Evolutionary conservation across 2,888 invertebrate genomes (phyloP).

Genomic region (Sesia apiformis): DNA sequence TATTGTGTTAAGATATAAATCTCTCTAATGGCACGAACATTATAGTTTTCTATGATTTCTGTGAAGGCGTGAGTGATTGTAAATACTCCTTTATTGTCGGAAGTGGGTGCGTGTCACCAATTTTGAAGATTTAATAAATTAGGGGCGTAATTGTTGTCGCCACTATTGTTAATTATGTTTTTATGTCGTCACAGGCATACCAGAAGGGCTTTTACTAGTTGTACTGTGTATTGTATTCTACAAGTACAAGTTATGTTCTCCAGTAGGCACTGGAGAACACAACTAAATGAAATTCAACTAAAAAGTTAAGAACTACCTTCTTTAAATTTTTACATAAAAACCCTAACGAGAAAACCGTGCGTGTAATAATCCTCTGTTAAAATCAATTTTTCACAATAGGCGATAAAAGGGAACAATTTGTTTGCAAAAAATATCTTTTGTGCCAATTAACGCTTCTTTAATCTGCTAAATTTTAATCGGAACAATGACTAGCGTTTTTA

Average conservation of each 20-base stretch:
- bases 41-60: slow-evolving; percentile 17
- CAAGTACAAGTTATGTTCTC: too few relatives aligned
- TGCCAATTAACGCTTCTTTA: slow-evolving; percentile 27
- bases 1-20: slow-evolving; percentile 59
- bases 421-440: slow-evolving; percentile 13
- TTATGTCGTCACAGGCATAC: too few relatives aligned
- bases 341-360: slow-evolving; percentile 20
- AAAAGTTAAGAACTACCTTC: not conserved
- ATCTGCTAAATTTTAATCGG: not conserved
- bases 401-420: slow-evolving; percentile 31
- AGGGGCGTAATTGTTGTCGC: not conserved
- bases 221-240: too few relatives aligned
- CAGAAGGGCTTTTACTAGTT: too few relatives aligned
- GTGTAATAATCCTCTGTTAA: slow-evolving; percentile 34
- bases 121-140: slow-evolving; percentile 9
- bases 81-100: slow-evolving; percentile 30
- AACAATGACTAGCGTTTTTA: not conserved
- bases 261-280: too few relatives aligned
- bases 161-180: too few relatives aligned
- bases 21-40: slow-evolving; percentile 57
- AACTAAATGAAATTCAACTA: too few relatives aligned
- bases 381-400: slow-evolving; percentile 43
- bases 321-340: slow-evolving; percentile 3
- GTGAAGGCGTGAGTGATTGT: slow-evolving; percentile 48
- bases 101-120: slow-evolving; percentile 39